These are phyloP conservation scores for Synaphobranchus kaupii DNA, from an alignment of 2,797 vertebrate genomes.

Conservation along the genomic window DNA sequence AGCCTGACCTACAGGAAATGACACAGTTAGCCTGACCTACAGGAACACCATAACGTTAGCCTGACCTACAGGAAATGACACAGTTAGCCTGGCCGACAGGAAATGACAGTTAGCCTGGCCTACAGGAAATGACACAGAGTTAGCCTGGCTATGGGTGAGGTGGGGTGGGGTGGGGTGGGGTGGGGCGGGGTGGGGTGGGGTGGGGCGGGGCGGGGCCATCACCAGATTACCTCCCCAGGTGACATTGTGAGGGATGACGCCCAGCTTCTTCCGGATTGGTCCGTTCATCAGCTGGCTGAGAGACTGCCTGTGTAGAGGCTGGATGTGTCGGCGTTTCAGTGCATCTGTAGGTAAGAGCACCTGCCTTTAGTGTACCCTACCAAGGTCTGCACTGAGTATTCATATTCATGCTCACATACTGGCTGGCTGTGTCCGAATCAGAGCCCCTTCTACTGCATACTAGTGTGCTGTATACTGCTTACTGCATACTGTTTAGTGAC, in stretches of 20 bases:
- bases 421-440: too few relatives aligned
- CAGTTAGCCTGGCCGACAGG: background rate
- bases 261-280: conserved; percentile 85
- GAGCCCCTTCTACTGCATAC: too few relatives aligned
- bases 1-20: too few relatives aligned
- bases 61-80: background rate
- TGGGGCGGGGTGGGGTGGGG: background rate
- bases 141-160: background rate
- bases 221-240: conserved; percentile 89
- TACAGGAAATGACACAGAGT: background rate
- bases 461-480: too few relatives aligned
- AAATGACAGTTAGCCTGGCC: background rate
- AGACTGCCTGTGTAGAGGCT: conserved; percentile 69
- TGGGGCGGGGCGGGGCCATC: background rate
- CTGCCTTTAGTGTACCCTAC: background rate
- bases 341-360: conserved; percentile 57
- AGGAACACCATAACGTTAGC: background rate
- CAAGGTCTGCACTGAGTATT: background rate
- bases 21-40: background rate
- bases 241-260: conserved; percentile 84
- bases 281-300: conserved; percentile 92
- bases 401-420: background rate
- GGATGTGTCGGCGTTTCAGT: conserved; percentile 75
- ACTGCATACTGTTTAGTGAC: too few relatives aligned
- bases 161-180: background rate